Conservation (phyloP, 1,140 invertebrate species). For the Spodoptera litura region DNA sequence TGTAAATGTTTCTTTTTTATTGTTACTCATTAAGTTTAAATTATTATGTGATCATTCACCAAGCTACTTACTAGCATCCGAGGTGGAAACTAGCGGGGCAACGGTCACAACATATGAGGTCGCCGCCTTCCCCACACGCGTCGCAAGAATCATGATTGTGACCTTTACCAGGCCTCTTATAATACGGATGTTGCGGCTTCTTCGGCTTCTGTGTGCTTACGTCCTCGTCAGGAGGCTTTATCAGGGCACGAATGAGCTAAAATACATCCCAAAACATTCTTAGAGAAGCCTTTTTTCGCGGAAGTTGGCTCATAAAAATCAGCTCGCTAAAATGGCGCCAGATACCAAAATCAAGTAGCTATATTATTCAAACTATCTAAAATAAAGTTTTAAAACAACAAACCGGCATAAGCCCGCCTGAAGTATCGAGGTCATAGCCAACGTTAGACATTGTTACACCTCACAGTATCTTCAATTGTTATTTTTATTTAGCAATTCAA, state of each 20-base stretch:
- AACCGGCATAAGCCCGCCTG: constrained; percentile 84
- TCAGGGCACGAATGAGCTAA: constrained; percentile 95
- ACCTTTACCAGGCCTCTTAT: constrained; percentile 94
- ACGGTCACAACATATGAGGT: constrained; percentile 97
- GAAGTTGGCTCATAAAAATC: constrained; percentile 12
- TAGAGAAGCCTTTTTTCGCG: not conserved
- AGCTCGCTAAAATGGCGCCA: constrained; percentile 61
- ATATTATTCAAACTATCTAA: constrained; percentile 13
- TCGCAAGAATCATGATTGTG: constrained; percentile 98
- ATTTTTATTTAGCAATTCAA: constrained; percentile 44
- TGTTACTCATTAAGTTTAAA: not conserved
- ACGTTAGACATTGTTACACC: constrained; percentile 74
- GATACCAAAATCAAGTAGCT: constrained; percentile 41
- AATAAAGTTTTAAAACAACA: constrained; percentile 52
- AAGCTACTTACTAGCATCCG: constrained; percentile 93
- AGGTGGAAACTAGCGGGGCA: constrained; percentile 98
- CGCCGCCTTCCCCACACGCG: constrained; percentile 96
- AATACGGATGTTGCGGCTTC: constrained; percentile 92
- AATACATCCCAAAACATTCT: constrained; percentile 45
- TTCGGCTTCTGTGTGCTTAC: constrained; percentile 88
- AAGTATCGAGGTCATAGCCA: constrained; percentile 82
- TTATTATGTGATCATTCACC: constrained; percentile 19
- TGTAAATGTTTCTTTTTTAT: not conserved
- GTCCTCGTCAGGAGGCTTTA: constrained; percentile 94
- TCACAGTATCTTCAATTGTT: constrained; percentile 39